Conservation (phyloP, 2,888 invertebrate genomes). For the Eupithecia subumbrata region DNA sequence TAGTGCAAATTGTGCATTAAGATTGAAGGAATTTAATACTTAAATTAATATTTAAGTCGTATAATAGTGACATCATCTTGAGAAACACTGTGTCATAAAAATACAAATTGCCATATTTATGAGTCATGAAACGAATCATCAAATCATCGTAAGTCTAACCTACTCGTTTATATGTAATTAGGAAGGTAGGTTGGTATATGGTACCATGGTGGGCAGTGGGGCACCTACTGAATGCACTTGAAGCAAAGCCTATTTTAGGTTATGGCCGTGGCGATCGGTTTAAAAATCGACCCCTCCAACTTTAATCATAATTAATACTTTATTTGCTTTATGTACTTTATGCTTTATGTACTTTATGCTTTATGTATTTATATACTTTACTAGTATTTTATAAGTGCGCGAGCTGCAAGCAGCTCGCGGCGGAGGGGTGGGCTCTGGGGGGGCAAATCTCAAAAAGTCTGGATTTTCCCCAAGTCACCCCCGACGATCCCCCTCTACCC, state of each 20-base stretch:
- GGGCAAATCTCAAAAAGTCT: too few relatives aligned
- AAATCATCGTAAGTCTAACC: neutral
- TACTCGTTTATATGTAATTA: neutral
- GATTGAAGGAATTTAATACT: neutral
- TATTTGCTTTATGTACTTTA: too few relatives aligned
- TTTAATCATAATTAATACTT: too few relatives aligned
- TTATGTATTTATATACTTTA: too few relatives aligned
- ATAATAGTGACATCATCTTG: constrained; percentile 10
- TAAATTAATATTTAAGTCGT: neutral
- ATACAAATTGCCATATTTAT: constrained; percentile 28
- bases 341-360: too few relatives aligned
- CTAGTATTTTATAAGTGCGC: too few relatives aligned
- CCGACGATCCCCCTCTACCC: too few relatives aligned
- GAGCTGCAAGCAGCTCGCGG: too few relatives aligned
- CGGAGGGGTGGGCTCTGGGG: too few relatives aligned
- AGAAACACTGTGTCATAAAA: constrained; percentile 23
- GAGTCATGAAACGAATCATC: constrained; percentile 27
- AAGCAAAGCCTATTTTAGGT: neutral
- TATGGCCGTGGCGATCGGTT: neutral
- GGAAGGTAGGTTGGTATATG: neutral
- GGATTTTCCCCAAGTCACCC: too few relatives aligned
- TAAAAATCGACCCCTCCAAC: too few relatives aligned
- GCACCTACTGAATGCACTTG: neutral
- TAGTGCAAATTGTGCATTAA: neutral
- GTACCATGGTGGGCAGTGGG: neutral